Percentiles rank a stretch among this genome's conserved stretches.
phyloP scores from a whole-genome alignment of 2,113 vertebrate genomes.

The Grallaria varia region DNA sequence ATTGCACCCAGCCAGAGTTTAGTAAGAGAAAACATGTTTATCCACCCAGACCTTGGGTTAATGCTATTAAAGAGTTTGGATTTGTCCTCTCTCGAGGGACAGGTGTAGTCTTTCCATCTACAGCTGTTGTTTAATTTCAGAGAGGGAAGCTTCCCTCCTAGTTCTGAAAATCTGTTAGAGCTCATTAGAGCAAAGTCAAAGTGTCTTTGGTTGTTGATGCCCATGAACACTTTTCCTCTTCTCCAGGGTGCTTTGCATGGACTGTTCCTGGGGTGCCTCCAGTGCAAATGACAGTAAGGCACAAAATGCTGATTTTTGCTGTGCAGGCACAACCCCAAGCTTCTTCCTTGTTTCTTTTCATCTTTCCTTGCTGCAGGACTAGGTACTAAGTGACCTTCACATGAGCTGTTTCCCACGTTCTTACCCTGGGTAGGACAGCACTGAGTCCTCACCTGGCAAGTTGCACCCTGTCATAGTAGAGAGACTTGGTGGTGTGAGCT shows the following conservation, averaged over 20 bases:
- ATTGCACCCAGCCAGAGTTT: not conserved
- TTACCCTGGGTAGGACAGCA: not conserved
- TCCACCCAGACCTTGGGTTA: not conserved
- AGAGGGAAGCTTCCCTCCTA: not conserved
- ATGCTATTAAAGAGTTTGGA: not conserved
- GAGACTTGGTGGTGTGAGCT: not conserved
- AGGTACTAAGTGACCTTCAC: not conserved
- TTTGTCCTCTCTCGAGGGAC: not conserved
- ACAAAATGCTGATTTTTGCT: not conserved
- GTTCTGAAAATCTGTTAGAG: not conserved
- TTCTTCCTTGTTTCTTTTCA: not conserved
- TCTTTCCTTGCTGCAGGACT: not conserved
- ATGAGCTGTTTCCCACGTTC: not conserved
- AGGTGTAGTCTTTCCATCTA: not conserved
- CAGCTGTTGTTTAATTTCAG: not conserved
- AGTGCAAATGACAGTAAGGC: not conserved
- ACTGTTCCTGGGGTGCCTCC: not conserved
- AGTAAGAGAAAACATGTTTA: not conserved
- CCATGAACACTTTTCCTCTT: not conserved
- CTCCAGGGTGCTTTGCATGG: not conserved
- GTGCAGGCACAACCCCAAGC: not conserved
- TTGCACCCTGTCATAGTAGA: not conserved
- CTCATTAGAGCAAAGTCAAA: not conserved
- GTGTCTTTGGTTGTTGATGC: not conserved
- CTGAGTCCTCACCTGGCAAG: not conserved